These are phyloP conservation scores for Mactra quadrangularis DNA, from an alignment of 1,140 invertebrate genomes.

Conservation along the genomic window DNA sequence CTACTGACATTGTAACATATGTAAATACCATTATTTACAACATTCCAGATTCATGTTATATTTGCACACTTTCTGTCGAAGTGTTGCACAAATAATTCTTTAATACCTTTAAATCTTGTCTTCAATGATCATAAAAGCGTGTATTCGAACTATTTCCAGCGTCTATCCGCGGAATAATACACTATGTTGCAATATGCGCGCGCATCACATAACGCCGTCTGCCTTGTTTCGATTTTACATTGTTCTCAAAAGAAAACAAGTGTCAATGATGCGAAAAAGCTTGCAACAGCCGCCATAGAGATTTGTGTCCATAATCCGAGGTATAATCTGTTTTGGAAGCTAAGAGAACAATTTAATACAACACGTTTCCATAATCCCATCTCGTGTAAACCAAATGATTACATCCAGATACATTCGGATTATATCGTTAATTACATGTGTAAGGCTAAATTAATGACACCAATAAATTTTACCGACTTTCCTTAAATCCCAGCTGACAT, in stretches of 20 bases:
- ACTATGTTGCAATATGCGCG: neutral
- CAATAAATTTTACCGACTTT: conserved; percentile 29
- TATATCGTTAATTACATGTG: conserved; percentile 36
- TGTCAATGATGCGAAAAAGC: conserved; percentile 7
- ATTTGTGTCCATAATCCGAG: conserved; percentile 30
- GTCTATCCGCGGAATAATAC: neutral
- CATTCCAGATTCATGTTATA: neutral
- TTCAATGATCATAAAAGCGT: neutral
- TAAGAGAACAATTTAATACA: conserved; percentile 39
- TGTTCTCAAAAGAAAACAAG: too few species aligned
- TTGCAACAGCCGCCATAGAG: conserved; percentile 34
- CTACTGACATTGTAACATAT: neutral
- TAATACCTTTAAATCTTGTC: neutral
- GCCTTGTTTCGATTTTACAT: neutral
- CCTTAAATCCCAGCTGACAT: neutral
- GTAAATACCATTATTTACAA: neutral
- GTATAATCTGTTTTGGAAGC: conserved; percentile 48
- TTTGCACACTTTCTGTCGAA: neutral
- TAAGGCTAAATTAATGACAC: conserved; percentile 19
- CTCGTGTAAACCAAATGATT: conserved; percentile 40
- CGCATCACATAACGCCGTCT: neutral
- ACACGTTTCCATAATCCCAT: conserved; percentile 55
- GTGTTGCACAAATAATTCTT: neutral
- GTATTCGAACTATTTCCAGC: neutral
- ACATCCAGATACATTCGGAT: conserved; percentile 22